Conservation (phyloP, 2,888 invertebrate species). For the Lasioglossum villosulum region DNA sequence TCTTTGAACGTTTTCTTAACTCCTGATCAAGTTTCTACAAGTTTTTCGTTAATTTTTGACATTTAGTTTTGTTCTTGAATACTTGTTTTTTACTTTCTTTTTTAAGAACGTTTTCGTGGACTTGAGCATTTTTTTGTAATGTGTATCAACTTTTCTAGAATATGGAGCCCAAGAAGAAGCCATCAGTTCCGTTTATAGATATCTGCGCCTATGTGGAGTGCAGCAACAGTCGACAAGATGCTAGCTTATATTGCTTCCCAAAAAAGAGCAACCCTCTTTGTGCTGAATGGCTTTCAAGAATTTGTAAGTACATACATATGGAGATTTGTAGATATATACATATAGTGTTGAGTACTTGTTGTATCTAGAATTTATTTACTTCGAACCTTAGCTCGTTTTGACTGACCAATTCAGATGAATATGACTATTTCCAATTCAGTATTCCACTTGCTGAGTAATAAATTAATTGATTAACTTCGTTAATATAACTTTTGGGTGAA, state of each 20-base stretch:
- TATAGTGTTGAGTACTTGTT: neutral
- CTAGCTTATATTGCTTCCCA: neutral
- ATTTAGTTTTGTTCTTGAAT: neutral
- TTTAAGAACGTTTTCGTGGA: neutral
- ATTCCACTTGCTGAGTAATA: too few relatives aligned
- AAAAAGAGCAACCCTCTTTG: neutral
- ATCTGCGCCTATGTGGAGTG: neutral
- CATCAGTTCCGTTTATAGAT: neutral
- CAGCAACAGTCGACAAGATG: neutral
- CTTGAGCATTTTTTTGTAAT: neutral
- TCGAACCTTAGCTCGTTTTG: too few relatives aligned
- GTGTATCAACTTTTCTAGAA: neutral
- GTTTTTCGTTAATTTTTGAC: neutral
- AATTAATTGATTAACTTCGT: too few relatives aligned
- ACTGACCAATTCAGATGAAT: too few relatives aligned
- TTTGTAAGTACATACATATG: neutral
- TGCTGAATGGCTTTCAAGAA: neutral
- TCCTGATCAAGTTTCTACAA: neutral
- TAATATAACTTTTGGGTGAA: too few relatives aligned
- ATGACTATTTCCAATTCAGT: too few relatives aligned
- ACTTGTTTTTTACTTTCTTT: neutral
- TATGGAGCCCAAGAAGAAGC: neutral
- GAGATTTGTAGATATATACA: neutral
- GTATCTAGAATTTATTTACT: neutral
- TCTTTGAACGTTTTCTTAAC: neutral